A percentile compares a stretch with the other conserved stretches of the same genome.
These are phyloP conservation scores for Matsumurasca onukii DNA, from an alignment of 1,140 invertebrate genomes.

Conservation along the genomic window DNA sequence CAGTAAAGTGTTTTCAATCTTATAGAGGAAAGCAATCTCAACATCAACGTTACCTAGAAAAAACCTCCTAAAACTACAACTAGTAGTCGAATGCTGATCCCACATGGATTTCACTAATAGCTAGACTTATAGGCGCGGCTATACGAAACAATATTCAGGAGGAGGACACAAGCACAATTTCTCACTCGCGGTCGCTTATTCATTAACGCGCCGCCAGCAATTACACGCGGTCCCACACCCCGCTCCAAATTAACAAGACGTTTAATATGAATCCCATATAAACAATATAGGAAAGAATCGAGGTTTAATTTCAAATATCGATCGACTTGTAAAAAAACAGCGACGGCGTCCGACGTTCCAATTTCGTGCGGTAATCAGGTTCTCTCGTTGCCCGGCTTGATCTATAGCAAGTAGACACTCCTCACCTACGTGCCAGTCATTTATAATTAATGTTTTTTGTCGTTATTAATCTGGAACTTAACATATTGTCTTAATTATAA, in stretches of 20 bases:
- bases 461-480: conserved; percentile 32
- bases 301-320: conserved; percentile 31
- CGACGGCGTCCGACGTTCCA: conserved; percentile 18
- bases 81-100: too few relatives aligned
- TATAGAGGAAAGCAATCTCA: too few relatives aligned
- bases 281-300: conserved; percentile 28
- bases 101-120: too few relatives aligned
- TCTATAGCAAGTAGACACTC: conserved; percentile 27
- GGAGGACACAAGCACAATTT: neutral
- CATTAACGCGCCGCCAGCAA: conserved; percentile 10
- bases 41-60: too few relatives aligned
- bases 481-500: conserved; percentile 32
- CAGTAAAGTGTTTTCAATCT: too few relatives aligned
- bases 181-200: neutral
- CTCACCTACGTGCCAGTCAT: conserved; percentile 21
- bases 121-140: too few relatives aligned
- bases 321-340: conserved; percentile 23
- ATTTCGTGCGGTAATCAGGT: conserved; percentile 15
- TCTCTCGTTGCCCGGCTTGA: conserved; percentile 8
- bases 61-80: too few relatives aligned
- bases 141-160: too few relatives aligned
- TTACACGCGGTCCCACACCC: conserved; percentile 19
- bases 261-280: conserved; percentile 30
- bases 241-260: conserved; percentile 27
- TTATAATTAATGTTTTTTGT: conserved; percentile 32